These are phyloP conservation scores for Himalopsyche kuldschensis DNA, from an alignment of 2,888 invertebrate species.

Conservation along the genomic window DNA sequence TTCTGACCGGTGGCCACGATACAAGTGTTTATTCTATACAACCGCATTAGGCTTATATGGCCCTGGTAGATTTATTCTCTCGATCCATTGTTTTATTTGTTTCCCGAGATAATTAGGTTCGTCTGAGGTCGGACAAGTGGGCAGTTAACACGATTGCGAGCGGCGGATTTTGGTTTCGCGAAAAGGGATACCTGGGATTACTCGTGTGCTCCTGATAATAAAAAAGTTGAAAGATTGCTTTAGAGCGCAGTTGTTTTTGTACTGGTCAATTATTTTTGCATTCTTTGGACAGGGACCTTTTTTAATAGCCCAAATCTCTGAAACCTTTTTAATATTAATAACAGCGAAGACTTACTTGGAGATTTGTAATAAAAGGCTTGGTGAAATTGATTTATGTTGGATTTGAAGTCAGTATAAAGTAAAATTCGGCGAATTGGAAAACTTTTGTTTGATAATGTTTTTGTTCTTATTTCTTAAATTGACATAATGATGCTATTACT, in stretches of 20 bases:
- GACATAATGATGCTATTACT: too few relatives aligned
- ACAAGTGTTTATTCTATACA: slow-evolving; percentile 26
- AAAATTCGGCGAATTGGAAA: too few relatives aligned
- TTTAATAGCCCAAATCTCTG: neutral
- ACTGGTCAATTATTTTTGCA: neutral
- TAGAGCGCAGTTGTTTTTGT: neutral
- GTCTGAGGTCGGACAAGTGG: slow-evolving; percentile 3
- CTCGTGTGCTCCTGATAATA: neutral
- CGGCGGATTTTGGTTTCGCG: neutral
- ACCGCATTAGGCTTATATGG: slow-evolving; percentile 29
- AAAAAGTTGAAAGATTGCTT: neutral
- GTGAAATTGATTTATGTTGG: too few relatives aligned
- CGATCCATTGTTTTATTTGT: slow-evolving; percentile 31
- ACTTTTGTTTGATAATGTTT: too few relatives aligned
- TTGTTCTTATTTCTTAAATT: too few relatives aligned
- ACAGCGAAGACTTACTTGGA: neutral
- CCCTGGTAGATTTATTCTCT: slow-evolving; percentile 30
- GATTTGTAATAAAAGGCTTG: neutral
- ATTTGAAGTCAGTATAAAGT: too few relatives aligned
- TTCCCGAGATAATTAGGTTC: slow-evolving; percentile 24
- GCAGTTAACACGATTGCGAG: neutral
- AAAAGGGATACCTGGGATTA: neutral
- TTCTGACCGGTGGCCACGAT: slow-evolving; percentile 23
- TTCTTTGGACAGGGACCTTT: neutral
- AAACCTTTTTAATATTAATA: neutral